Conservation (phyloP, 2,113 vertebrate species). For the Dissostichus mawsoni region DNA sequence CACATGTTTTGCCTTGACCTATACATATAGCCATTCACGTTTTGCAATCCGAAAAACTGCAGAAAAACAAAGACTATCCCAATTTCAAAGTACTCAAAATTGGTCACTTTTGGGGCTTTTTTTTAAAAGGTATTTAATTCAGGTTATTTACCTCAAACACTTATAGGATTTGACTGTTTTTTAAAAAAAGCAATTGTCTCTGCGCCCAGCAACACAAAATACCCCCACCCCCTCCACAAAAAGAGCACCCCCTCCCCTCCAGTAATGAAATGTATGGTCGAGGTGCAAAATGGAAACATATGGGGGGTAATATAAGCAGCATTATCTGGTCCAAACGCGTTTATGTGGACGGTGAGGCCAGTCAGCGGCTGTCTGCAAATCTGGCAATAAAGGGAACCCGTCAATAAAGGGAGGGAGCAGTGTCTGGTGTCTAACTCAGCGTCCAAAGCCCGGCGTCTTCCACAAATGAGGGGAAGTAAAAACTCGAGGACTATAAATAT, state of each 20-base stretch:
- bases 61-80: not conserved
- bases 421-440: slow-evolving; percentile 73
- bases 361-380: slow-evolving; percentile 70
- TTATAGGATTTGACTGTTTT: slow-evolving; percentile 18
- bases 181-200: slow-evolving; percentile 22
- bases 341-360: slow-evolving; percentile 65
- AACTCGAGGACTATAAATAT: slow-evolving; percentile 48
- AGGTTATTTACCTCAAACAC: not conserved
- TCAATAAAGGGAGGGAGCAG: slow-evolving; percentile 76
- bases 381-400: slow-evolving; percentile 84
- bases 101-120: not conserved
- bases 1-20: not conserved
- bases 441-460: slow-evolving; percentile 65
- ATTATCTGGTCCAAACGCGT: slow-evolving; percentile 52
- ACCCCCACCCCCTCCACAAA: not conserved
- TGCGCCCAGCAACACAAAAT: slow-evolving; percentile 29
- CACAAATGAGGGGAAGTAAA: slow-evolving; percentile 66
- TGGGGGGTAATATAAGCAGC: slow-evolving; percentile 50
- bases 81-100: not conserved
- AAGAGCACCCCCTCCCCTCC: not conserved
- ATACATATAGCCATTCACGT: slow-evolving; percentile 3
- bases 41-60: not conserved
- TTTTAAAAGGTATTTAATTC: not conserved
- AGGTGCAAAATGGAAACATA: slow-evolving; percentile 65
- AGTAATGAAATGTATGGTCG: slow-evolving; percentile 49